Evolutionary conservation across 2,797 vertebrate species (phyloP).

Genomic region (Oreonectes daqikongensis): DNA sequence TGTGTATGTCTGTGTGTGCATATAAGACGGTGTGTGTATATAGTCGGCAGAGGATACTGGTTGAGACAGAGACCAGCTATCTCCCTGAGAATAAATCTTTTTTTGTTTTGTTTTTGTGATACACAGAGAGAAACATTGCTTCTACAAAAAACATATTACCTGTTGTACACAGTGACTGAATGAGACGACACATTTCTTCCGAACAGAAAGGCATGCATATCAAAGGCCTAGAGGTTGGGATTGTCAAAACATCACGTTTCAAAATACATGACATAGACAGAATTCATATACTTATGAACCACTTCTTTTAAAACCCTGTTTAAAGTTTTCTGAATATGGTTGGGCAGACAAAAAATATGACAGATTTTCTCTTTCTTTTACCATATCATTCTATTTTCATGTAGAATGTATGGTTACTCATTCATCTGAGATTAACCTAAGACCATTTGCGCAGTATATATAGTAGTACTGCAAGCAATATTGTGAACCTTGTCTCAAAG

Average conservation of each 20-base stretch:
- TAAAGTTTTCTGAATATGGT: neutral
- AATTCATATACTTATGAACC: constrained; percentile 14
- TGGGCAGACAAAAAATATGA: neutral
- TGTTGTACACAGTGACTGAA: constrained; percentile 20
- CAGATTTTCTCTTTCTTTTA: constrained; percentile 16
- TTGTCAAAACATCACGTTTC: constrained; percentile 25
- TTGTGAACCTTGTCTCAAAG: constrained; percentile 65
- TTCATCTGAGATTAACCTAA: constrained; percentile 9
- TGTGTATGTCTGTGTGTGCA: constrained; percentile 57
- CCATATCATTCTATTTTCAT: neutral
- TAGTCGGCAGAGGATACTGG: constrained; percentile 72
- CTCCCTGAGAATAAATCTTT: constrained; percentile 73
- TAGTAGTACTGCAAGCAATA: constrained; percentile 6
- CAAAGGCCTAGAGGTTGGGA: constrained; percentile 26
- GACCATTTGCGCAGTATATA: neutral
- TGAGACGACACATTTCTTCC: constrained; percentile 18
- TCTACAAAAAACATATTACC: constrained; percentile 28
- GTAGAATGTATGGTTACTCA: neutral
- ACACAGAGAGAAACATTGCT: constrained; percentile 53
- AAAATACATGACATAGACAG: constrained; percentile 21
- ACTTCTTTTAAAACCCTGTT: neutral
- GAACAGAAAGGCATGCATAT: constrained; percentile 35
- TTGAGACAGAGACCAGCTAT: constrained; percentile 72
- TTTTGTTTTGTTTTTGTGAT: constrained; percentile 45
- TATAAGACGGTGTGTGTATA: constrained; percentile 55